phyloP scores from a whole-genome alignment of 2,113 vertebrate species.

The Craseonycteris thonglongyai region DNA sequence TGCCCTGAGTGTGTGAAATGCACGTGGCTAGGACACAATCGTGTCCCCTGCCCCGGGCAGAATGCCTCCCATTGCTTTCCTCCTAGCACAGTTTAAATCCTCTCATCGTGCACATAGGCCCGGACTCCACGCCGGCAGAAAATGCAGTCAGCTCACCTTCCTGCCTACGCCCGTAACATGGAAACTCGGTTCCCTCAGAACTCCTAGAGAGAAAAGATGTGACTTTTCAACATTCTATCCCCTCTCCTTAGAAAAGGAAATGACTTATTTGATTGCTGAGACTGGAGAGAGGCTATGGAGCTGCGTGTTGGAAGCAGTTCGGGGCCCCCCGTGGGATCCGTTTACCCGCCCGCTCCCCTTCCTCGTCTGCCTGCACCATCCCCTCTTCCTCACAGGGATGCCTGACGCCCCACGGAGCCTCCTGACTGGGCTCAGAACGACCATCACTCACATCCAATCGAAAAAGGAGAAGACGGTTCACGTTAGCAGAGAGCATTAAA shows the following conservation, averaged over 20 bases:
- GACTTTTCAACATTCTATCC: not conserved
- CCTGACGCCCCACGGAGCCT: not conserved
- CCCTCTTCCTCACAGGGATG: too few relatives aligned
- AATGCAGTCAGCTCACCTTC: not conserved
- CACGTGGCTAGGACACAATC: too few relatives aligned
- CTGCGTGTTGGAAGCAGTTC: not conserved
- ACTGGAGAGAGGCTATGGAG: not conserved
- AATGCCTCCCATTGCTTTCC: not conserved
- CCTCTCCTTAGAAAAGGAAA: not conserved
- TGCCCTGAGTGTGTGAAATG: not conserved
- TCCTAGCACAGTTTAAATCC: not conserved
- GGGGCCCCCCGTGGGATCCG: rapidly evolving
- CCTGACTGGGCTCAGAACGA: not conserved
- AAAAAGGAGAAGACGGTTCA: not conserved
- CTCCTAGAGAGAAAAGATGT: rapidly evolving
- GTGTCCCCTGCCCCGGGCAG: not conserved
- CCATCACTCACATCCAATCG: too few relatives aligned
- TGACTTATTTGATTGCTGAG: rapidly evolving
- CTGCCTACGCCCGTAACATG: too few relatives aligned
- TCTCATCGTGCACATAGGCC: too few relatives aligned
- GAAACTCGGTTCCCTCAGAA: not conserved
- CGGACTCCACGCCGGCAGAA: not conserved
- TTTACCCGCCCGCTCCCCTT: rapidly evolving
- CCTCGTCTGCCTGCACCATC: not conserved
- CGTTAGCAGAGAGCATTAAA: not conserved